Evolutionary conservation across 64 coral and sea anemone species (phyloP), one percentile per base, ranked within the genome.

Genomic region (Anthopleura sola): DNA sequence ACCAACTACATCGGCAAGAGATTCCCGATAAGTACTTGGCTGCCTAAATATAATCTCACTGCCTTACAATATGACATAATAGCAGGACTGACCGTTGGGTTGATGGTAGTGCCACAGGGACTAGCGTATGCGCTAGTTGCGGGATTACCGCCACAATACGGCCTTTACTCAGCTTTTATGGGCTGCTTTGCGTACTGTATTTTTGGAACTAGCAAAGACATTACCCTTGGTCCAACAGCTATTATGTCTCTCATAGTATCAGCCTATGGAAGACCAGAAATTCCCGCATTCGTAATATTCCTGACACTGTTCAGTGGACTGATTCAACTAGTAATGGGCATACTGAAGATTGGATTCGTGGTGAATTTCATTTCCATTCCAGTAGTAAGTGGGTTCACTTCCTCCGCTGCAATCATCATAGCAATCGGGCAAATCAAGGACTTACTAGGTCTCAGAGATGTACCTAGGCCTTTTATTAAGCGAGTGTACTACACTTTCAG

Each of bases 201-300:
- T 84, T 84, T 97, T 55, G 94, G 94, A 53, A 97, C 94, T 18
- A 97, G 94, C 86, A 97, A 93, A 93, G 94, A 97, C 37, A 90
- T 97, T 50, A 93, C 94, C 14, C 78, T 92, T 0, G 94, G 94
- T 11, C 94, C 94, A 1, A 97, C 94, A 2, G 94, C 94, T 32
- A 92, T 97, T 51, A 92, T 99, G 90, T 99, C 97, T 37, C 82
- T 99, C 17, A 95, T 99, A 78, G 90, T 99, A 0, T 94, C 97
- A 0, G 90, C 93, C 0, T 99, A 99, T 49, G 88, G 95, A 11
- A 88, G 90, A 55, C 84, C 89, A 2, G 94, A 92, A 24, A 82
- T 87, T 26, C 90, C 94, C 19, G 68, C 84, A 0, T 99, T 87
- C 36, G 87, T 86, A 0, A 49, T 99, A 31, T 84, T 83, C 1